Evolutionary conservation across 64 coral and sea anemone genomes (phyloP).

Genomic region (Platygyra sinensis): DNA sequence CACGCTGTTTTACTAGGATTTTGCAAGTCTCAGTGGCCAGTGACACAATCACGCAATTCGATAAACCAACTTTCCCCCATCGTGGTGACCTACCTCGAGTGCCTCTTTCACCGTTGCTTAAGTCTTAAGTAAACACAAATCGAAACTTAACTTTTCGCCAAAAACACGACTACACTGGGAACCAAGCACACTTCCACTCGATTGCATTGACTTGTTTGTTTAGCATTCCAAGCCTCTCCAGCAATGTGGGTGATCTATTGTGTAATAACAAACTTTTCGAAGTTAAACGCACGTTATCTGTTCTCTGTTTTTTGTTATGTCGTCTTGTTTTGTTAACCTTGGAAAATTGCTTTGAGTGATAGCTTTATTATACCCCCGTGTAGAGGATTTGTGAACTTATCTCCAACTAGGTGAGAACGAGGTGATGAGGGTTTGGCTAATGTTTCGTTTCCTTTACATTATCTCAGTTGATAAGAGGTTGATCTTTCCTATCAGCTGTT

Average conservation of each 20-base stretch:
- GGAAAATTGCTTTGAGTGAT: neutral
- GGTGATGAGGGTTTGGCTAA: constrained; percentile 15
- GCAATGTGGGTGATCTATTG: neutral
- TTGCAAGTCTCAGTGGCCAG: neutral
- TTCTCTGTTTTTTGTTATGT: neutral
- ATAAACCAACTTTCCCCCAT: too few species aligned
- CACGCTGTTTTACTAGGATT: neutral
- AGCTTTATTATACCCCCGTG: neutral
- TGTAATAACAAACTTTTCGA: neutral
- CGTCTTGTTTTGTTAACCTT: neutral
- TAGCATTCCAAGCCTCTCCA: neutral
- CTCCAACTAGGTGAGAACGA: constrained; percentile 6
- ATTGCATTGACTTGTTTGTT: too few species aligned
- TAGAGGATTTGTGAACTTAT: neutral
- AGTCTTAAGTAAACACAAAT: too few species aligned
- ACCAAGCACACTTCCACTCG: too few species aligned
- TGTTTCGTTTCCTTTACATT: constrained; percentile 7
- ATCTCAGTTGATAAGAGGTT: constrained; percentile 22
- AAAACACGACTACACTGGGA: too few species aligned
- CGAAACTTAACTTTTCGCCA: too few species aligned
- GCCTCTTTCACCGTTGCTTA: too few species aligned
- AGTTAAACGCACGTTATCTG: neutral
- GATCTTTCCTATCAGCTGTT: neutral
- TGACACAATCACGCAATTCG: neutral
- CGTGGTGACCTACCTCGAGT: too few species aligned